phyloP scores from a whole-genome alignment of 2,888 invertebrate species.

The Phragmatobia fuliginosa region DNA sequence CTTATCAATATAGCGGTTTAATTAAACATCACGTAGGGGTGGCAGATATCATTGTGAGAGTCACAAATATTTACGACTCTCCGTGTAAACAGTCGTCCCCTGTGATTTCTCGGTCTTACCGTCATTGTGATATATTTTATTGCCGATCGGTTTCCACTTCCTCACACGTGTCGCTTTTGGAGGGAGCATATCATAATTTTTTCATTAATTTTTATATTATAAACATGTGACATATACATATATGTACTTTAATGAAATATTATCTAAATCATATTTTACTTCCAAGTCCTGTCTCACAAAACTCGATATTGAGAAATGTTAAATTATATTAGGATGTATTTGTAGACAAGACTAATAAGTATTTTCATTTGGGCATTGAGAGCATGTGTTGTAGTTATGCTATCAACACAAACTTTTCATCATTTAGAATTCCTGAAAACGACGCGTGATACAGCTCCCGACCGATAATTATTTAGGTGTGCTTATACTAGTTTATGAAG shows the following conservation, averaged over 20 bases:
- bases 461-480: too few species aligned
- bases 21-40: slow-evolving; percentile 73
- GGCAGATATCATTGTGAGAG: slow-evolving; percentile 58
- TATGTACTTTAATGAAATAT: slow-evolving; percentile 22
- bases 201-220: background rate
- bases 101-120: slow-evolving; percentile 39
- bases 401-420: too few species aligned
- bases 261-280: background rate
- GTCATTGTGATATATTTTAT: slow-evolving; percentile 68
- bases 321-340: background rate
- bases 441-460: background rate
- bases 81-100: slow-evolving; percentile 74
- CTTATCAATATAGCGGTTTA: slow-evolving; percentile 71
- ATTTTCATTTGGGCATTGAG: too few species aligned
- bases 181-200: slow-evolving; percentile 13
- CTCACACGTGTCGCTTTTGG: slow-evolving; percentile 56
- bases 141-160: slow-evolving; percentile 71
- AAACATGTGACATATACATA: slow-evolving; percentile 8
- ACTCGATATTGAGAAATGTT: too few species aligned
- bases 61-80: slow-evolving; percentile 74
- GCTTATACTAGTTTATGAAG: too few species aligned
- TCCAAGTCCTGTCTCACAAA: too few species aligned
- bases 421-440: background rate
- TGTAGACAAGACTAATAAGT: too few species aligned
- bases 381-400: too few species aligned